A percentile compares a stretch with the other conserved stretches of the same genome.
Conservation (phyloP, 2,113 vertebrate genomes). For the Ptilorrhoa leucosticta region DNA sequence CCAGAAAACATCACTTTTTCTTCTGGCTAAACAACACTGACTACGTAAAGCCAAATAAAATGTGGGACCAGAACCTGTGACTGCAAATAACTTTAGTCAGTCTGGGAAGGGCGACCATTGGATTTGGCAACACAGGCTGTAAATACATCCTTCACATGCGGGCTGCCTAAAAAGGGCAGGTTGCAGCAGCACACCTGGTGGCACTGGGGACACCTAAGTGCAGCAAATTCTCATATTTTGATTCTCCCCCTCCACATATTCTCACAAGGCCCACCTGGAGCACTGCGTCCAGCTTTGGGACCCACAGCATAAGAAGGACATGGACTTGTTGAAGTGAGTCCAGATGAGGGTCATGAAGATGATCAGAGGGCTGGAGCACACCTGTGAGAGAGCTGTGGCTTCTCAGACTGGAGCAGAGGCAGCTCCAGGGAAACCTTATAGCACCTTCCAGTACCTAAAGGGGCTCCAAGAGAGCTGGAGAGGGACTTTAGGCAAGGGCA, state of each 20-base stretch:
- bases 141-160: accelerated
- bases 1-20: not conserved
- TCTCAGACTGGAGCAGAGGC: not conserved
- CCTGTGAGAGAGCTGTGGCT: not conserved
- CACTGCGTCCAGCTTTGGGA: not conserved
- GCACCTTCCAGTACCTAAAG: not conserved
- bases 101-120: not conserved
- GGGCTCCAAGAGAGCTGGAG: not conserved
- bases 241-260: accelerated
- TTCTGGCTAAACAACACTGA: not conserved
- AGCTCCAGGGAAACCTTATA: not conserved
- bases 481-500: not conserved
- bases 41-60: not conserved
- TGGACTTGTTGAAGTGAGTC: not conserved
- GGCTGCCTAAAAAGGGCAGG: not conserved
- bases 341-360: not conserved
- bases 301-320: not conserved
- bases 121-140: not conserved
- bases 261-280: not conserved
- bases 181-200: not conserved
- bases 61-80: accelerated
- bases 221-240: not conserved
- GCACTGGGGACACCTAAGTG: not conserved
- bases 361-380: not conserved
- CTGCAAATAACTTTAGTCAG: not conserved